These are phyloP conservation scores for Discoglossus pictus DNA, from an alignment of 2,797 vertebrate genomes.

Conservation along the genomic window DNA sequence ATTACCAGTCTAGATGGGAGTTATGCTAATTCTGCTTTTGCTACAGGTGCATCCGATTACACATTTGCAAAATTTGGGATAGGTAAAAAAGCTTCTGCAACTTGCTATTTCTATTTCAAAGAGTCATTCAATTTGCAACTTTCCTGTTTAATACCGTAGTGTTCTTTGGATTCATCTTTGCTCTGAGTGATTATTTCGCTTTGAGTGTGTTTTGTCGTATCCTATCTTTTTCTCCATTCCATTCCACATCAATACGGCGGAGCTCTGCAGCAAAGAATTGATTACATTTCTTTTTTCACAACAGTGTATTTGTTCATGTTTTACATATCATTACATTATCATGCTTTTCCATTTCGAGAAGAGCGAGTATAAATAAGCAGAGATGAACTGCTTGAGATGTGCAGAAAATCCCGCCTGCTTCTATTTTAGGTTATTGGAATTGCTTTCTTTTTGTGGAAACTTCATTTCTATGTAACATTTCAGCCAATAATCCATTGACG, in stretches of 20 bases:
- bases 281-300: slow-evolving; percentile 38
- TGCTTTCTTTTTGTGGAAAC: neutral
- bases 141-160: slow-evolving; percentile 2
- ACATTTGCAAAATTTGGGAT: too few relatives aligned
- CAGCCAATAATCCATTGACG: too few relatives aligned
- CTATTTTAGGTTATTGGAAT: neutral
- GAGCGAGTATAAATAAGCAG: slow-evolving; percentile 6
- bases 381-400: neutral
- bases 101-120: neutral
- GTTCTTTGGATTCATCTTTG: neutral
- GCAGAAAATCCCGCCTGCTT: slow-evolving; percentile 24
- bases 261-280: slow-evolving; percentile 20
- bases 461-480: too few relatives aligned
- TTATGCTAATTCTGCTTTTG: neutral
- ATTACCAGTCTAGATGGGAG: too few relatives aligned
- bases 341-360: slow-evolving; percentile 36
- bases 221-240: neutral
- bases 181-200: neutral
- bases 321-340: slow-evolving; percentile 48
- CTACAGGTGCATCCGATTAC: too few relatives aligned
- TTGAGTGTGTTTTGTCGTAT: slow-evolving; percentile 4
- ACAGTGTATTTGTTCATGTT: slow-evolving; percentile 25
- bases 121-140: slow-evolving; percentile 10
- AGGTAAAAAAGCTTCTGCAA: too few relatives aligned
- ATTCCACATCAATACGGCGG: slow-evolving; percentile 8